These are phyloP conservation scores for Eumaeus atala DNA, from an alignment of 1,140 invertebrate genomes.

Conservation along the genomic window DNA sequence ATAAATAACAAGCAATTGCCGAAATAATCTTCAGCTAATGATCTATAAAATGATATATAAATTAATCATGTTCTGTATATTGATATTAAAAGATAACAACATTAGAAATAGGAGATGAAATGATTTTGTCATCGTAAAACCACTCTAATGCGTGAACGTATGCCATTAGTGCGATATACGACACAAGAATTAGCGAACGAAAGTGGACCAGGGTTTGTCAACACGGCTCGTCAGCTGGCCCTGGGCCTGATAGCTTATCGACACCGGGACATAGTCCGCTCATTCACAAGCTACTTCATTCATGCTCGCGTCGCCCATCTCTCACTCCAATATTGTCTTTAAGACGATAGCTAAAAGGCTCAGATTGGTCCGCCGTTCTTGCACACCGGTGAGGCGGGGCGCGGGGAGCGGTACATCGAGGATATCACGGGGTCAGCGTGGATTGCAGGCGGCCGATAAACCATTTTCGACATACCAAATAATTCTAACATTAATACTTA, in stretches of 20 bases:
- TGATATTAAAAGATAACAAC: too few relatives aligned
- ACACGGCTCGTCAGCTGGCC: conserved; percentile 66
- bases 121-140: too few relatives aligned
- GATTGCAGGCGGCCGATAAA: conserved; percentile 70
- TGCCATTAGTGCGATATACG: neutral
- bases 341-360: conserved; percentile 32
- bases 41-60: too few relatives aligned
- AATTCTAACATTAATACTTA: conserved; percentile 4
- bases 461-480: conserved; percentile 36
- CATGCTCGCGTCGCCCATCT: conserved; percentile 46
- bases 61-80: too few relatives aligned
- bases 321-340: conserved; percentile 37
- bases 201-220: conserved; percentile 72
- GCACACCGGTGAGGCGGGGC: conserved; percentile 27
- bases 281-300: conserved; percentile 70
- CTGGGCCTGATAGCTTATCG: conserved; percentile 65
- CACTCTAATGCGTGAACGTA: too few relatives aligned
- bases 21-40: too few relatives aligned
- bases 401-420: conserved; percentile 59
- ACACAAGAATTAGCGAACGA: conserved; percentile 35
- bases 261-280: conserved; percentile 67
- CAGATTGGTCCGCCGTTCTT: conserved; percentile 26
- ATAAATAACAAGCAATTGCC: too few relatives aligned
- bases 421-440: conserved; percentile 70
- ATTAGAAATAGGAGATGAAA: too few relatives aligned